A percentile compares a stretch with the other conserved stretches of the same genome.
Evolutionary conservation across 2,888 invertebrate genomes (phyloP).

Genomic region (Nebria salina): DNA sequence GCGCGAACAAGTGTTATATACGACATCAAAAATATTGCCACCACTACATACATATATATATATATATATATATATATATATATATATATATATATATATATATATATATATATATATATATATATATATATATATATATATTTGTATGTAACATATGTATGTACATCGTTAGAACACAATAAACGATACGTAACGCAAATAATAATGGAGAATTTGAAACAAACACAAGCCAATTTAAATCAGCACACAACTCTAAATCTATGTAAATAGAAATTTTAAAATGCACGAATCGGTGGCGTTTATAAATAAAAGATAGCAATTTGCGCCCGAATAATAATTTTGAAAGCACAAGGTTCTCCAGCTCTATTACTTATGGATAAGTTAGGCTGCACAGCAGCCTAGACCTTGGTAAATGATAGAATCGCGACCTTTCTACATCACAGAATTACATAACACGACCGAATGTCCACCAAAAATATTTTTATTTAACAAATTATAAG

Average conservation of each 20-base stretch:
- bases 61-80: no score
- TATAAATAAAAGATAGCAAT: no score
- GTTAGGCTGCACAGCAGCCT: background rate
- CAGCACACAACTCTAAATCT: background rate
- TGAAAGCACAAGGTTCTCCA: background rate
- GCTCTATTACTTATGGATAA: background rate
- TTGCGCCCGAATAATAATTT: background rate
- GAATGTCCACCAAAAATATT: background rate
- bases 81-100: no score
- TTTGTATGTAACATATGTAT: no score
- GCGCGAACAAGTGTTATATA: background rate
- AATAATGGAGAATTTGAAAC: background rate
- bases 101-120: no score
- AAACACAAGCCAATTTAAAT: background rate
- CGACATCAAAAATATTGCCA: background rate
- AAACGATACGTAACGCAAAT: background rate
- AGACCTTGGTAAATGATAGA: background rate
- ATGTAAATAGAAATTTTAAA: no score
- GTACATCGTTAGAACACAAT: background rate
- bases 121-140: no score
- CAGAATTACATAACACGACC: background rate
- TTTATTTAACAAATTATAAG: background rate
- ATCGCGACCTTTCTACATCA: conserved; percentile 1
- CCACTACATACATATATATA: no score
- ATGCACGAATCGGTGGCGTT: no score